Evolutionary conservation across 2,113 vertebrate genomes (phyloP), one percentile per base, ranked within the genome.

Genomic region (Entomyzon cyanotis): DNA sequence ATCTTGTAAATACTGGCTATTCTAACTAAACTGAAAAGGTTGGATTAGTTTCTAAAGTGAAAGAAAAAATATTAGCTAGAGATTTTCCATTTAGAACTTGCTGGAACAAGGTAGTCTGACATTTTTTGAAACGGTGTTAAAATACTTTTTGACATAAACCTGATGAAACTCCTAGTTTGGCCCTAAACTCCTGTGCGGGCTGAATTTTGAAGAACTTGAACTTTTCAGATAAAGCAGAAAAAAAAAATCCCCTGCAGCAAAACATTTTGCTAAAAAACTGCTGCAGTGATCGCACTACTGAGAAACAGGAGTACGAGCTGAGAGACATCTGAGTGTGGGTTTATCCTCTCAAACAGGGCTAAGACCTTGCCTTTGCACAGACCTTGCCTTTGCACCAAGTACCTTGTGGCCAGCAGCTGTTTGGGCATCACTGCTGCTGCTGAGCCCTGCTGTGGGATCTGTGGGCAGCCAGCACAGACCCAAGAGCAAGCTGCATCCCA

Each of bases 191-290:
- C 55, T 65, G 41, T 59, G 76, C 3, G 1, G 75, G 53, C 49
- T 80, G 90, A 75, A 80, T 93, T 84, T 76, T 91, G 82, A 96
- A 85, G 49, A 79, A 65, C 63, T 80, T 37, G 59, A 89, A 62
- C 77, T 92, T 89, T 94, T 58, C 55, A 84, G 87, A n/a, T 33
- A 62, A 89, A 35, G 2, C 50, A 31, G 33, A 11, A 74, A 69
- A 67, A 35, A 16, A 2, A 39, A 39, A 39, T 2, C 4, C 5
- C 11, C 46, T 25, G 12, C 87, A 67, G 46, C 55, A 28, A 87
- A 93, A 70, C 23, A 31, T 84, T 77, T 69, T 84, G 42, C 56
- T 87, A 73, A 70, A 81, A 91, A 94, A 39, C 42, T 91, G 52
- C 64, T 18, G 17, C 30, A 30, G 46, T 35, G 76, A 77, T 73